Base-by-base conservation (phyloP, 2,888 invertebrate genomes). In the Oligia strigilis region DNA sequence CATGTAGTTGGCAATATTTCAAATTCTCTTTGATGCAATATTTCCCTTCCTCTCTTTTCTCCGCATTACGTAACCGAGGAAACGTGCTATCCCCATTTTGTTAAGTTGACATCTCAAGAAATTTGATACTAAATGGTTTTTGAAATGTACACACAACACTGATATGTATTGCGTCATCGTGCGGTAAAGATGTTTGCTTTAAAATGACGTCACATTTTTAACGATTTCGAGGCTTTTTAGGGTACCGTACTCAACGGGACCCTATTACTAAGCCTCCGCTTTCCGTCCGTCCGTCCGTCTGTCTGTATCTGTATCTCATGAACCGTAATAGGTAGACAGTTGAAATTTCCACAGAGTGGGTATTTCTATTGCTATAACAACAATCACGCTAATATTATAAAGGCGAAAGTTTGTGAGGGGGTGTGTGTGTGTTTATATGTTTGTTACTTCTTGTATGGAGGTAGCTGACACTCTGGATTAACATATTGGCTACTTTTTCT, bases 1-100 rank as follows among this genome's bases (percentile, higher is more conserved):
- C 95, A 92, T 95, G 89, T 92, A 94, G 92, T 95, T 96, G 96
- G 96, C 96, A 96, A 95, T 95, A 96, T 95, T 95, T 96, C 96
- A 96, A 96, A 94, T 93, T 94, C 93, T 92, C 93, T 94, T 94
- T 95, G 95, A 95, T 95, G 94, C 94, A 95, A 94, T 94, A 94
- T 94, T 94, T 94, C 91, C 89, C 90, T 90, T 92, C 87, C 90
- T 92, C 75, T 69, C 88, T 91, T 93, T 93, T 91, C 90, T 90
- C 90, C 84, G 84, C 85, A 87, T 95, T 94, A 94, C 91, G 90
- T 93, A 94, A 94, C 92, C 87, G 90, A 89, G 87, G 82, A 87
- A 88, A 86, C 80, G 85, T 88, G 87, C 77, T 88, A 84, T 84
- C 90, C 90, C 89, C 91, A 92, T 92, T 84, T 91, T 91, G 89